These are phyloP conservation scores for Athalia rosae DNA, from an alignment of 2,888 invertebrate species.

Conservation along the genomic window DNA sequence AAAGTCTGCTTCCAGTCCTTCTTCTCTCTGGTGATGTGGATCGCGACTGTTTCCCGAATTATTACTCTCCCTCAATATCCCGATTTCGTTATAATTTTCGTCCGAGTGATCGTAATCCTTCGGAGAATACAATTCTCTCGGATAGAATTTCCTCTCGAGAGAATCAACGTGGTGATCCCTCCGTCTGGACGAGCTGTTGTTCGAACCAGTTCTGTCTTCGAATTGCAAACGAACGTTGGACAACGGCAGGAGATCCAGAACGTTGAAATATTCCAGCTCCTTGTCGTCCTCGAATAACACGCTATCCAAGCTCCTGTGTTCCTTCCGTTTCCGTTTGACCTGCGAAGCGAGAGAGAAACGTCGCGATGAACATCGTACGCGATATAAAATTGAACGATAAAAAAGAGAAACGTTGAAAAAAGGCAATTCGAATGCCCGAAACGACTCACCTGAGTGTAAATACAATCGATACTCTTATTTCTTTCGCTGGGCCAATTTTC, in stretches of 20 bases:
- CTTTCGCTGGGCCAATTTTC: constrained; percentile 68
- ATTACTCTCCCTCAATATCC: no score
- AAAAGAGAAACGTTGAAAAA: background rate
- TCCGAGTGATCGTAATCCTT: constrained; percentile 8
- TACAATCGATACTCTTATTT: constrained; percentile 68
- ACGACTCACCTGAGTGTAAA: constrained; percentile 67
- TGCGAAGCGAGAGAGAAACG: constrained; percentile 51
- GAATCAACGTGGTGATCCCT: background rate
- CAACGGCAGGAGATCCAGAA: constrained; percentile 68
- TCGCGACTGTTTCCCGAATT: background rate
- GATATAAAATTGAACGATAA: background rate
- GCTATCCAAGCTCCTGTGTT: constrained; percentile 70
- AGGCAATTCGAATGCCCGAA: background rate
- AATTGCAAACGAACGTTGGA: constrained; percentile 69
- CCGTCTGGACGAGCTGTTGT: constrained; percentile 4
- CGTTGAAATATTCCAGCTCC: constrained; percentile 71
- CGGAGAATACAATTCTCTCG: background rate
- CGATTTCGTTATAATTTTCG: background rate
- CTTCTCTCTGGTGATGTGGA: constrained; percentile 9
- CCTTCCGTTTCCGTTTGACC: constrained; percentile 72
- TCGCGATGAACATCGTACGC: background rate
- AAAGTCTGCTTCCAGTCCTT: constrained; percentile 21
- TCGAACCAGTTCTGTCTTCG: constrained; percentile 57
- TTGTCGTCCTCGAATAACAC: constrained; percentile 69
- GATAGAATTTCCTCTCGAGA: constrained; percentile 14